These are phyloP conservation scores for Trichacis sp. DNA, from an alignment of 2,888 invertebrate species.

Conservation along the genomic window DNA sequence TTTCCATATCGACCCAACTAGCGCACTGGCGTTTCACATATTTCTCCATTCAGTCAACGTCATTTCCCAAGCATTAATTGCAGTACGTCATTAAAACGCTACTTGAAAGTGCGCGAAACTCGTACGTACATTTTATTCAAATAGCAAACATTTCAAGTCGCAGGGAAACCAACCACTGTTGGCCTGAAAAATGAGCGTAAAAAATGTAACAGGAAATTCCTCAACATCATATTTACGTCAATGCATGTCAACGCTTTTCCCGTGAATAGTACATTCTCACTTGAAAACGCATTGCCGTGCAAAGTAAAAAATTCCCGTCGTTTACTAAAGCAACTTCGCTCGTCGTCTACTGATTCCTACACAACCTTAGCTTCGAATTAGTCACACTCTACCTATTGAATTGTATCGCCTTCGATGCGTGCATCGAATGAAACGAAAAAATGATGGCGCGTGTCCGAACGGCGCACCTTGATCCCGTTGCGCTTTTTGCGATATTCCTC, in stretches of 20 bases:
- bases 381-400: too few species aligned
- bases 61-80: background rate
- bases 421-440: background rate
- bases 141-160: too few species aligned
- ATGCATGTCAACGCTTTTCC: too few species aligned
- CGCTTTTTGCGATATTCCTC: background rate
- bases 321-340: too few species aligned
- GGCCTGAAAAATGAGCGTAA: background rate
- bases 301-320: too few species aligned
- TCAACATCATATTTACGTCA: background rate
- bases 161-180: background rate
- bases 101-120: background rate
- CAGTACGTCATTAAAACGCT: background rate
- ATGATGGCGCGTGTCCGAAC: background rate
- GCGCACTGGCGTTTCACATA: background rate
- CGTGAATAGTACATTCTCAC: too few species aligned
- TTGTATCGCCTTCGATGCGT: too few species aligned
- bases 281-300: too few species aligned
- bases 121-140: background rate
- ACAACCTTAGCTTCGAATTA: background rate
- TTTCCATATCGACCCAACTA: background rate
- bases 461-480: background rate
- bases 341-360: background rate
- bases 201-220: background rate
- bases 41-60: background rate